Base-by-base conservation (phyloP, 1,140 invertebrate genomes). In the Hyposmocoma kahamanoa region DNA sequence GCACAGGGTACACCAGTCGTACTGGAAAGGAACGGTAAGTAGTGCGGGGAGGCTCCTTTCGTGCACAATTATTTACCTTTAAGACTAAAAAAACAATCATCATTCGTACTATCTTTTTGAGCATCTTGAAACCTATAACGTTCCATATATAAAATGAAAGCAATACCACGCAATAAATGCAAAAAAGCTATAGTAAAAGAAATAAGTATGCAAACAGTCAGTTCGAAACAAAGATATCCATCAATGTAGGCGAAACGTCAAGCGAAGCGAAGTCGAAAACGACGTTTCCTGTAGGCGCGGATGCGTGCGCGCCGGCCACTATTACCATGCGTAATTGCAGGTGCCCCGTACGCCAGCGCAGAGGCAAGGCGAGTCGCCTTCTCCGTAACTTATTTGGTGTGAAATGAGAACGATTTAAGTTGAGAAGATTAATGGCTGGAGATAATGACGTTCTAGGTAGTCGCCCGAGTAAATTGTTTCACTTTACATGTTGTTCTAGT, bases 381-480 rank as follows among this genome's bases (percentile, higher is more conserved):
- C 58, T 46, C 54, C 56, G 68, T 72, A 75, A 75, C 67, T 77
- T 80, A 80, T 80, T 80, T 70, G 67, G 73, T 80, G 76, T 75
- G 67, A 80, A 77, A 77, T 77, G 73, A 72, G 70, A 80, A 73
- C 67, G 60, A 80, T 73, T 77, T 75, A 63, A 66, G 63, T 68
- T 65, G 64, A 13, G 47, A 67, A 72, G 70, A 80, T 77, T 77
- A 77, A 77, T 69, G 76, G 59, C 22, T 39, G 44, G 21, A 43
- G 59, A 72, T 77, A 77, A 75, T 73, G 62, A 70, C 62, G 59
- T 67, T 68, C 64, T 69, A 70, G 67, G 67, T 72, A 67, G 50
- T 43, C 24, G 24, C 24, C 24, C 24, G 24, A n/a, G 24, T 11
- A 26, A 26, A 26, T 26, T 26, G 24, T 26, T 26, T 26, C 24